Conservation (phyloP, 2,797 vertebrate species). For the Anabas testudineus region DNA sequence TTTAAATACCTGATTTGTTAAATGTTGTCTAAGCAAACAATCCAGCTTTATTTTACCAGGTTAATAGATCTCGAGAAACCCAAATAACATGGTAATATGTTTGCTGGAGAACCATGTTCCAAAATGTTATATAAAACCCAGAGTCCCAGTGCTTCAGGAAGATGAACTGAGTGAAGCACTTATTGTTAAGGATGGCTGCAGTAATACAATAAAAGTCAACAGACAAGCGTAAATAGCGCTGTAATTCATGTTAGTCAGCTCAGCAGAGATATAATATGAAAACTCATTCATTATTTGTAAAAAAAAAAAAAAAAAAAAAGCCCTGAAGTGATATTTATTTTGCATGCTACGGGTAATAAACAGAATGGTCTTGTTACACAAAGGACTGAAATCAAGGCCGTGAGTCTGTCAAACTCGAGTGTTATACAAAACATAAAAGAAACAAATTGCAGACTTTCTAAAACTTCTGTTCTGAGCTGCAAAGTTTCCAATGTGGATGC, state of each 20-base stretch:
- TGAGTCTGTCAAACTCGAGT: slow-evolving; percentile 18
- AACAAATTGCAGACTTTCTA: slow-evolving; percentile 14
- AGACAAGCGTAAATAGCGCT: not conserved
- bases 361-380: slow-evolving; percentile 14
- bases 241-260: slow-evolving; percentile 13
- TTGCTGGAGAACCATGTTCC: not conserved
- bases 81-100: not conserved
- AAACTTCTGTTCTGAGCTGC: slow-evolving; percentile 17
- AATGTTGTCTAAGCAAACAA: not conserved
- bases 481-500: slow-evolving; percentile 17
- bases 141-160: too few species aligned
- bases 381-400: slow-evolving; percentile 22
- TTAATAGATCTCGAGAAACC: too few species aligned
- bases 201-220: slow-evolving; percentile 13
- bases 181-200: slow-evolving; percentile 3
- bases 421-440: slow-evolving; percentile 17
- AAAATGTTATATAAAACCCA: not conserved
- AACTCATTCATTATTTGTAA: slow-evolving; percentile 55
- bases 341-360: slow-evolving; percentile 41
- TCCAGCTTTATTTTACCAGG: not conserved
- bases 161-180: not conserved
- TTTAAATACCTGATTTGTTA: not conserved
- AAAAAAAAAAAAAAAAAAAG: too few species aligned
- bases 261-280: slow-evolving; percentile 26
- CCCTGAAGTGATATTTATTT: slow-evolving; percentile 49